These are phyloP conservation scores for Porites divaricata DNA, from an alignment of 92 coral and sea anemone species.

Conservation along the genomic window DNA sequence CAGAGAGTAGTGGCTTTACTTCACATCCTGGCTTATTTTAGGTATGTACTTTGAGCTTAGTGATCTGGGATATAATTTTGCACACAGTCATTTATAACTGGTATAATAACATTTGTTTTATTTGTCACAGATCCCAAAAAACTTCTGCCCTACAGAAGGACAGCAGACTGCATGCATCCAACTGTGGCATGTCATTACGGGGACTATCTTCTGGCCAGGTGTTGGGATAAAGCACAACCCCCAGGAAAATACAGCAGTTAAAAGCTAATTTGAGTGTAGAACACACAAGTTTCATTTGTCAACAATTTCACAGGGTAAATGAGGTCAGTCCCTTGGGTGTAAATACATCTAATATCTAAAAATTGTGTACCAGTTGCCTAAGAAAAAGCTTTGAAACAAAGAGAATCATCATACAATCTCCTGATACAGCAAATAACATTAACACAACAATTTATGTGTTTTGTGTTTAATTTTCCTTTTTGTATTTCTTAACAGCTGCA, in stretches of 20 bases:
- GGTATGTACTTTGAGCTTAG: slow-evolving; percentile 16
- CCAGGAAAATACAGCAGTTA: slow-evolving; percentile 26
- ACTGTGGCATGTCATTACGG: slow-evolving; percentile 6
- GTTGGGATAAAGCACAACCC: slow-evolving; percentile 41
- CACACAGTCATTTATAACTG: neutral
- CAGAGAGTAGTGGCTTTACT: slow-evolving; percentile 43
- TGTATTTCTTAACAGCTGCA: slow-evolving; percentile 16
- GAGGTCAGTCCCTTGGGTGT: neutral
- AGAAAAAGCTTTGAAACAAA: no score
- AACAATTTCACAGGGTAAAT: slow-evolving; percentile 14
- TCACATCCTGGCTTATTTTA: slow-evolving; percentile 40
- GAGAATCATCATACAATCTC: no score
- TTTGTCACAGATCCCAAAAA: slow-evolving; percentile 36
- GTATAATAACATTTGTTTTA: neutral
- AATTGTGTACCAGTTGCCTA: no score
- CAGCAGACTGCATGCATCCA: slow-evolving; percentile 10
- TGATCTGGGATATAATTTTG: neutral
- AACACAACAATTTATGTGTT: no score
- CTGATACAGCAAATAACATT: no score
- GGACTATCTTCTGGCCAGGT: slow-evolving; percentile 18
- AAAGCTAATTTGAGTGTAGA: neutral
- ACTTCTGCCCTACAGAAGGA: slow-evolving; percentile 46
- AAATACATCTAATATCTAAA: no score
- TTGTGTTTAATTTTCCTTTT: no score
- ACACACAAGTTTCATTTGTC: neutral